Evolutionary conservation across 2,797 vertebrate genomes (phyloP).

Genomic region (Mus spretus): DNA sequence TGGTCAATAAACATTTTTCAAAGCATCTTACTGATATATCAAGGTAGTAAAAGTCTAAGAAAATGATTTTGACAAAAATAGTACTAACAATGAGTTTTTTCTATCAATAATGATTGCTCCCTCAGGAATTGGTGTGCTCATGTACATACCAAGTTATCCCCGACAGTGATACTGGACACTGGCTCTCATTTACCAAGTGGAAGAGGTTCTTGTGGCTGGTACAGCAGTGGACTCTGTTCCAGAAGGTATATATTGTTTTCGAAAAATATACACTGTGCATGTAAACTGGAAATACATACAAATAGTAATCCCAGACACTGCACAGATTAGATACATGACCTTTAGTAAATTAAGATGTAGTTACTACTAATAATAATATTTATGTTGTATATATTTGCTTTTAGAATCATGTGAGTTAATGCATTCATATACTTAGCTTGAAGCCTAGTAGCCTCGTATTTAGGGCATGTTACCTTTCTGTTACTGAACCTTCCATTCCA

Average conservation of each 20-base stretch:
- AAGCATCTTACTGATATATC: not conserved
- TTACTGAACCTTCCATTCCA: not conserved
- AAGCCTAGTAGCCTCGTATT: not conserved
- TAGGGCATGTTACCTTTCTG: not conserved
- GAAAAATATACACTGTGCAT: not conserved
- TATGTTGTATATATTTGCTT: not conserved
- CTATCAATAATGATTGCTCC: constrained; percentile 64
- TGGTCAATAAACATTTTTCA: not conserved
- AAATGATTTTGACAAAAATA: constrained; percentile 28
- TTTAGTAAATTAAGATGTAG: not conserved
- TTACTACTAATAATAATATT: not conserved
- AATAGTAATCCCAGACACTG: not conserved
- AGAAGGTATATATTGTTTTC: constrained; percentile 85
- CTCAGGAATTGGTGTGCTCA: constrained; percentile 92
- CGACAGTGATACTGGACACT: constrained; percentile 88
- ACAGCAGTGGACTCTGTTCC: constrained; percentile 85
- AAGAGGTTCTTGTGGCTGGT: constrained; percentile 86
- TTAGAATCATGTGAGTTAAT: constrained; percentile 14
- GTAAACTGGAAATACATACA: not conserved
- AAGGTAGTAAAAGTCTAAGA: constrained; percentile 27
- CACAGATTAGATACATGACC: not conserved
- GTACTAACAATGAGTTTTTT: not conserved
- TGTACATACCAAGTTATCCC: constrained; percentile 89
- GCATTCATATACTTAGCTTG: not conserved
- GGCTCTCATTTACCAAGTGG: constrained; percentile 83